Conservation (phyloP, 2,888 invertebrate species). For the Abscondita cerata region DNA sequence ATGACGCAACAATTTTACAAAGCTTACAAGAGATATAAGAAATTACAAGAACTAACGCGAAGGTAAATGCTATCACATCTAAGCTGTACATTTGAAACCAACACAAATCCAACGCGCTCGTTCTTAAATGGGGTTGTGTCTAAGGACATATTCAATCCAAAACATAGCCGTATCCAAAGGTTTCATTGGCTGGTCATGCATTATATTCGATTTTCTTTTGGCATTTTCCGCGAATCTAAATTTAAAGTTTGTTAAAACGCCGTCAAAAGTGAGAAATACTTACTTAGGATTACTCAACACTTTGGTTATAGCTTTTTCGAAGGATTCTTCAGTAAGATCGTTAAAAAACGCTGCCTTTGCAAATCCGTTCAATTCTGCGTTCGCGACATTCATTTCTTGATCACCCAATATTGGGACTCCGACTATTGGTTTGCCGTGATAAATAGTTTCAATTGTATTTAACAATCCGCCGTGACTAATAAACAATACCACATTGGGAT, state of each 20-base stretch:
- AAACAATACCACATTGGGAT: no score
- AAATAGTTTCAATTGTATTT: no score
- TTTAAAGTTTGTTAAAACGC: slow-evolving; percentile 18
- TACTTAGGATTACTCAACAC: slow-evolving; percentile 49
- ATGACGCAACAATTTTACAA: no score
- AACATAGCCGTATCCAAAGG: slow-evolving; percentile 50
- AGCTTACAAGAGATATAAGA: no score
- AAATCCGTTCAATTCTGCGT: no score
- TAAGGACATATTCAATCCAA: slow-evolving; percentile 54
- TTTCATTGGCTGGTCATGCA: slow-evolving; percentile 38
- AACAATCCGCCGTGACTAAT: no score
- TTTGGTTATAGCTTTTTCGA: slow-evolving; percentile 46
- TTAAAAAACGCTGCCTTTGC: slow-evolving; percentile 53
- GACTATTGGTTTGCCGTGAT: slow-evolving; percentile 60
- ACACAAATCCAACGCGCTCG: slow-evolving; percentile 52
- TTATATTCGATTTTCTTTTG: slow-evolving; percentile 29
- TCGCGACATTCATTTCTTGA: no score
- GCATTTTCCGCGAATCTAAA: slow-evolving; percentile 45
- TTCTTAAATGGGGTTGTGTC: slow-evolving; percentile 52
- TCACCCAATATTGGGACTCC: slow-evolving; percentile 63
- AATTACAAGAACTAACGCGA: no score
- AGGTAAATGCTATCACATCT: no score
- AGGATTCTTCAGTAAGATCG: slow-evolving; percentile 49
- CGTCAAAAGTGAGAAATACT: slow-evolving; percentile 15
- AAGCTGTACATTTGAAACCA: slow-evolving; percentile 27